Evolutionary conservation across 1,140 invertebrate species (phyloP).

Genomic region (Dendrolimus kikuchii): DNA sequence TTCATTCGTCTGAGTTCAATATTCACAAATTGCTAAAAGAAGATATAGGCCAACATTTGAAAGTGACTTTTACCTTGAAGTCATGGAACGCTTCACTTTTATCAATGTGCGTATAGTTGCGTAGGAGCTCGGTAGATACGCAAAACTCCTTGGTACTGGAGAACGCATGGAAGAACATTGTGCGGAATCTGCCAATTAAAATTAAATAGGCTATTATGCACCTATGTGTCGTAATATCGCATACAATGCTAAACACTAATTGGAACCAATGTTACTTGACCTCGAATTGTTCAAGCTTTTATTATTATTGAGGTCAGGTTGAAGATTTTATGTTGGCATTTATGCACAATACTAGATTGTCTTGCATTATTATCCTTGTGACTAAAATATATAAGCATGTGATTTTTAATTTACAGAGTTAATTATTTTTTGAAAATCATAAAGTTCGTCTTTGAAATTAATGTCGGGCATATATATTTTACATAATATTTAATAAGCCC

Average conservation of each 20-base stretch:
- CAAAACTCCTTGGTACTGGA: constrained; percentile 83
- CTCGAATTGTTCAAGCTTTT: constrained; percentile 16
- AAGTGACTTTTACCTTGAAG: constrained; percentile 69
- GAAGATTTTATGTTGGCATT: constrained; percentile 3
- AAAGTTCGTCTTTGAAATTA: no score
- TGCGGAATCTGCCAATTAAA: constrained; percentile 71
- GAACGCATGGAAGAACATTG: constrained; percentile 84
- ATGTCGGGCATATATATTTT: no score
- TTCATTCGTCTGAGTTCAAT: no score
- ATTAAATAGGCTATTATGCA: constrained; percentile 1
- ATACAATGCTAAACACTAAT: constrained; percentile 9
- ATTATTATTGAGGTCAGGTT: constrained; percentile 30
- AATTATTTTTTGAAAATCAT: no score
- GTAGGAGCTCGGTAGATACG: constrained; percentile 79
- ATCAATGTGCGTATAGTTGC: constrained; percentile 76
- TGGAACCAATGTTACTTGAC: constrained; percentile 8
- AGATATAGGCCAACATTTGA: no score
- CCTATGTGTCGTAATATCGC: constrained; percentile 1
- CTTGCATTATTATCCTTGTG: no score
- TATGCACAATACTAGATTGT: no score
- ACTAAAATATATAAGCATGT: no score
- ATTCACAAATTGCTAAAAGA: no score
- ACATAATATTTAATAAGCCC: no score
- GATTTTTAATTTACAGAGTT: no score
- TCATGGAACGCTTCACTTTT: constrained; percentile 76